Evolutionary conservation across 2,888 invertebrate species (phyloP), one percentile per base, ranked within the genome.

Genomic region (Criorhina ranunculi): DNA sequence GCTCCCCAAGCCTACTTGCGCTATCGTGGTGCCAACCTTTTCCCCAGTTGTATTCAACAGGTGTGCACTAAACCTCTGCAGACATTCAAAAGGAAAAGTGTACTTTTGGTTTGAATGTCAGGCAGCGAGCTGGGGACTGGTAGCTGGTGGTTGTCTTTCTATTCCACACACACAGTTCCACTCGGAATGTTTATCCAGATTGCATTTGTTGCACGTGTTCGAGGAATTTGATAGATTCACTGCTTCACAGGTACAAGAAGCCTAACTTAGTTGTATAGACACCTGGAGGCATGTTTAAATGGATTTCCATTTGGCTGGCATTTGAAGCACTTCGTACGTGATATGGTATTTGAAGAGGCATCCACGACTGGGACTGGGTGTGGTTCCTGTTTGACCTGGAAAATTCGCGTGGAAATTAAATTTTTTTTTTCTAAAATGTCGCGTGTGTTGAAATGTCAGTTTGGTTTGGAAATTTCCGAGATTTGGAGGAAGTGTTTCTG

Each of bases 151-250:
- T 46, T 12, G 4, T n/a, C 15, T 19, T 37, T 53, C 15, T 9
- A 35, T n/a, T n/a, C n/a, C n/a, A n/a, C n/a, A n/a, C n/a, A n/a
- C n/a, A n/a, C n/a, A n/a, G 31, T 33, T 59, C 40, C 19, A 37
- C 40, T 60, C 17, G 42, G 55, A 46, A 44, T 57, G 62, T 33
- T 60, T 46, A 60, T 55, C 44, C 55, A 31, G 29, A 70, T 64
- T 72, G 77, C 72, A 78, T 66, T 72, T 60, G 37, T 44, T 72
- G 82, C 82, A 82, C 82, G 82, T 83, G 82, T 67, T 73, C 62
- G 40, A 19, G 73, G 82, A 83, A 83, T 73, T 83, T 33, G 51
- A 81, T 67, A 81, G 69, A 53, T 64, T 35, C 73, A 62, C 53
- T 24, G 42, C 7, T 19, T 49, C 19, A 11, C 15, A 17, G 11